Conservation (phyloP, 2,888 invertebrate genomes). For the Vanessa cardui region DNA sequence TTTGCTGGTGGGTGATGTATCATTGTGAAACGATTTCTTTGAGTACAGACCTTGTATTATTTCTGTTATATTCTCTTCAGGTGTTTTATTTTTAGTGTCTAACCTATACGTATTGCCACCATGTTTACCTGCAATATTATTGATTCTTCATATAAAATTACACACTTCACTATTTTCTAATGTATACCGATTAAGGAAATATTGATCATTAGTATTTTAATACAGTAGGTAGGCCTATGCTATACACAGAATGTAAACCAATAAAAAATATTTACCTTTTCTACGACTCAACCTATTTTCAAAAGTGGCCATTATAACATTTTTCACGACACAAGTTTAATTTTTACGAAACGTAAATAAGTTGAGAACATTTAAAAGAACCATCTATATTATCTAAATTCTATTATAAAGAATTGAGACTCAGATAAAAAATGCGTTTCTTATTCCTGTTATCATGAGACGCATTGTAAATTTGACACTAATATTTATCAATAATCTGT, state of each 20-base stretch:
- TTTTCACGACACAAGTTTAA: slow-evolving; percentile 48
- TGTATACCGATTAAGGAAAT: background rate
- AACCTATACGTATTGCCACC: slow-evolving; percentile 86
- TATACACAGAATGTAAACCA: slow-evolving; percentile 6
- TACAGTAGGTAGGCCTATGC: background rate
- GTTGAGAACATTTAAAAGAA: slow-evolving; percentile 13
- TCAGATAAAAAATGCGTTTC: slow-evolving; percentile 34
- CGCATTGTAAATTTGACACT: slow-evolving; percentile 46
- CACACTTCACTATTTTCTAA: slow-evolving; percentile 8
- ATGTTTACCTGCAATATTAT: slow-evolving; percentile 72
- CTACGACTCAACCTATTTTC: slow-evolving; percentile 78
- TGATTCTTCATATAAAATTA: slow-evolving; percentile 33
- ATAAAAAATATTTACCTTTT: slow-evolving; percentile 66
- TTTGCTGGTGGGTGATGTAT: slow-evolving; percentile 70
- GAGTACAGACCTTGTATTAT: slow-evolving; percentile 84
- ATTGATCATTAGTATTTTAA: slow-evolving; percentile 10
- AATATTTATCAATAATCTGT: slow-evolving; percentile 29
- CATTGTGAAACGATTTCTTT: slow-evolving; percentile 67
- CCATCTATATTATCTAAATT: slow-evolving; percentile 27
- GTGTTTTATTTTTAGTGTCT: slow-evolving; percentile 82
- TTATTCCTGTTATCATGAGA: slow-evolving; percentile 43
- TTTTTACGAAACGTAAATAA: slow-evolving; percentile 21
- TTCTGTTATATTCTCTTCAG: slow-evolving; percentile 85
- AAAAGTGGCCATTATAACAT: slow-evolving; percentile 77
- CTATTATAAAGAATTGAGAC: slow-evolving; percentile 28